Conservation (phyloP, 2,113 vertebrate genomes). For the Psittacus erithacus region DNA sequence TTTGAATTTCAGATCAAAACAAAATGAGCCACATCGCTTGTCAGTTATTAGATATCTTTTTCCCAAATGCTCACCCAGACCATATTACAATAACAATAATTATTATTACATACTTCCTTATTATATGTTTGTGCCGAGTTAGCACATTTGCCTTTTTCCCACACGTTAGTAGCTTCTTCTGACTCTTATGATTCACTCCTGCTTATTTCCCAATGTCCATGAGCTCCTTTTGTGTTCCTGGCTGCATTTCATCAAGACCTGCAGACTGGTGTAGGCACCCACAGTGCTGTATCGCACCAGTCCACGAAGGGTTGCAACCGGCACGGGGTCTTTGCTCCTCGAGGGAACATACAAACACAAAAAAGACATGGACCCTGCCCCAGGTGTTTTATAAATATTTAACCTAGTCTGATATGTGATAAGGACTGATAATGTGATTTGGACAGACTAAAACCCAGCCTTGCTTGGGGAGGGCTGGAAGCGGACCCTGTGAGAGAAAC, state of each 20-base stretch:
- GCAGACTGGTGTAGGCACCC: background rate
- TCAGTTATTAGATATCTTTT: slow-evolving; percentile 72
- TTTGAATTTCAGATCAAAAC: slow-evolving; percentile 74
- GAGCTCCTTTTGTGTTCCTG: background rate
- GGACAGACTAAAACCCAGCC: background rate
- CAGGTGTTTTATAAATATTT: slow-evolving; percentile 63
- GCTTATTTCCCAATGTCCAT: slow-evolving; percentile 53
- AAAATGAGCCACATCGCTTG: slow-evolving; percentile 61
- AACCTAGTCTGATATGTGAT: slow-evolving; percentile 27
- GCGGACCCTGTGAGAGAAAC: background rate
- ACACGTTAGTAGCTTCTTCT: slow-evolving; percentile 61
- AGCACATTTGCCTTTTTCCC: slow-evolving; percentile 72
- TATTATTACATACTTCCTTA: slow-evolving; percentile 74
- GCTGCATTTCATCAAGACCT: slow-evolving; percentile 34
- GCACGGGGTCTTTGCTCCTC: background rate
- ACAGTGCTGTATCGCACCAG: background rate
- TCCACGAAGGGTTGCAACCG: background rate
- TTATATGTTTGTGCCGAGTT: slow-evolving; percentile 65
- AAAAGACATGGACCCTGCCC: slow-evolving; percentile 23
- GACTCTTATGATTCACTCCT: slow-evolving; percentile 65
- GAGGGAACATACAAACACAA: background rate
- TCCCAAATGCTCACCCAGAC: slow-evolving; percentile 65
- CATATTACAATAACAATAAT: slow-evolving; percentile 72
- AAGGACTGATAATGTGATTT: slow-evolving; percentile 1
- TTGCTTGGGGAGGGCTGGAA: background rate